phyloP scores from a whole-genome alignment of 2,888 invertebrate species.

The Cheilosia vernalis region DNA sequence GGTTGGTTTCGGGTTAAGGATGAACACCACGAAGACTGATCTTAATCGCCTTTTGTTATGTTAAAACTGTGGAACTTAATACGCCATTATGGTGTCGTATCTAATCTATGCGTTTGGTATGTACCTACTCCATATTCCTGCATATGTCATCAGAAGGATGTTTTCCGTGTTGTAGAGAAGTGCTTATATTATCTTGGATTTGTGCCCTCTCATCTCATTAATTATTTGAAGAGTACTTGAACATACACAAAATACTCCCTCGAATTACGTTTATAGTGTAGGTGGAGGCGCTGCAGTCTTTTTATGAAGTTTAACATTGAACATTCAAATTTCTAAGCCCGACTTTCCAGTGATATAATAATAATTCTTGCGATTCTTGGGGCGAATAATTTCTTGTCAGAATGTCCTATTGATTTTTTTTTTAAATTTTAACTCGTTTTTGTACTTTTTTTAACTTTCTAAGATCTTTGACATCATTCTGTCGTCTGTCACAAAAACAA shows the following conservation, averaged over 20 bases:
- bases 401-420: too few relatives aligned
- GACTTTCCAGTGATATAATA: too few relatives aligned
- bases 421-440: too few relatives aligned
- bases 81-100: constrained; percentile 29
- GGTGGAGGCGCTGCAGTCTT: not conserved
- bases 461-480: too few relatives aligned
- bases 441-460: too few relatives aligned
- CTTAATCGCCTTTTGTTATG: constrained; percentile 58
- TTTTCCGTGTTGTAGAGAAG: constrained; percentile 5
- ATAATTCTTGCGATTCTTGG: too few relatives aligned
- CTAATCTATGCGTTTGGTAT: not conserved
- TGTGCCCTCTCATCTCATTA: constrained; percentile 39
- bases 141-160: constrained; percentile 33
- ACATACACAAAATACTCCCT: constrained; percentile 17
- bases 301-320: too few relatives aligned
- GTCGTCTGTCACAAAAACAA: too few relatives aligned
- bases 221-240: constrained; percentile 53
- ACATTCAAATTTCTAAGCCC: too few relatives aligned
- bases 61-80: constrained; percentile 55
- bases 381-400: too few relatives aligned
- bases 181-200: constrained; percentile 23
- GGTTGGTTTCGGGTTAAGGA: constrained; percentile 29
- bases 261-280: constrained; percentile 30
- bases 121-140: constrained; percentile 27
- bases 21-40: constrained; percentile 29